Percentiles rank a stretch among this genome's conserved stretches.
Evolutionary conservation across 2,113 vertebrate species (phyloP).

Genomic region (Sebastes schlegelii): DNA sequence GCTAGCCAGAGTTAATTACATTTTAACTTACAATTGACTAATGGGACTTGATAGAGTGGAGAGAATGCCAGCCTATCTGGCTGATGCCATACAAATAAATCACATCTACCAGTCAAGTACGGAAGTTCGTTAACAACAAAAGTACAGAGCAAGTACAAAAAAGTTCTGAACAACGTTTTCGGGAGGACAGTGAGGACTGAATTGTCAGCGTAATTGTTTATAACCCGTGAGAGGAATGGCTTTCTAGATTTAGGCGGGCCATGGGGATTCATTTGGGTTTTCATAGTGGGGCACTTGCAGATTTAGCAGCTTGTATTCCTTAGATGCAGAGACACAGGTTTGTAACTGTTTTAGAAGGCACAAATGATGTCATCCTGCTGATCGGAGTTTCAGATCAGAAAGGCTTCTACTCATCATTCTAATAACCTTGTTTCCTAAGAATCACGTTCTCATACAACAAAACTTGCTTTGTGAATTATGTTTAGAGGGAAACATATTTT

Average conservation of each 20-base stretch:
- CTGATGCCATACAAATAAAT: neutral
- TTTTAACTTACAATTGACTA: neutral
- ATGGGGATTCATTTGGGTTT: neutral
- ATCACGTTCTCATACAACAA: too few species aligned
- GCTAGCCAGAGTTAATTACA: constrained; percentile 7
- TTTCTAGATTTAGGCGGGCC: neutral
- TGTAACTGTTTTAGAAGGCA: too few species aligned
- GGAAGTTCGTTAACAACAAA: neutral
- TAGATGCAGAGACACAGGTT: too few species aligned
- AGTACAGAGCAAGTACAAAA: neutral
- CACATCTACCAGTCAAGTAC: neutral
- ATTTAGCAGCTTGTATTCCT: too few species aligned
- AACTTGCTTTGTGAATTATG: too few species aligned
- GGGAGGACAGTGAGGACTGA: neutral
- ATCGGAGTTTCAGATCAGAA: too few species aligned
- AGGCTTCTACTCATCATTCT: too few species aligned
- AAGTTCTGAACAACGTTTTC: neutral
- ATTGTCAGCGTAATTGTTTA: neutral
- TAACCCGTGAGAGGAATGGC: neutral
- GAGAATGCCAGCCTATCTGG: neutral
- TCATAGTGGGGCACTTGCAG: neutral
- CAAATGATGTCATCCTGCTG: too few species aligned
- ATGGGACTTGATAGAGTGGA: neutral
- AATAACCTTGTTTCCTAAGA: too few species aligned
- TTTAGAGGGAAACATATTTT: too few species aligned